These are phyloP conservation scores for Poeciliopsis prolifica DNA, from an alignment of 2,113 vertebrate species.

Conservation along the genomic window DNA sequence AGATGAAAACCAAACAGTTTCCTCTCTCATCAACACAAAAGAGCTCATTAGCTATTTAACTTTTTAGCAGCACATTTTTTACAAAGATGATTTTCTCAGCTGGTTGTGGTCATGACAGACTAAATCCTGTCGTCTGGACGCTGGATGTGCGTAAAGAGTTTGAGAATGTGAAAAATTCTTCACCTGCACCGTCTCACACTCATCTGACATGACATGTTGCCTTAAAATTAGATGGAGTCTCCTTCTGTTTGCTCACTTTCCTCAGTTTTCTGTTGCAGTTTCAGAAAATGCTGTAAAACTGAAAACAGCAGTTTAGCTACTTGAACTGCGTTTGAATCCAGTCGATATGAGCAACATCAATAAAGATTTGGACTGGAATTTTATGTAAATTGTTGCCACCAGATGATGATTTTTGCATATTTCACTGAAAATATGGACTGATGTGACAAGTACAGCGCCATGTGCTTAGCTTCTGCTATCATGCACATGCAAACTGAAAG, in stretches of 20 bases:
- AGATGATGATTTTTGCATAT: slow-evolving; percentile 7
- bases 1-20: too few species aligned
- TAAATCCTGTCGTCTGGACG: not conserved
- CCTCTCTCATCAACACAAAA: too few species aligned
- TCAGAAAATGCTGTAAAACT: not conserved
- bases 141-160: not conserved
- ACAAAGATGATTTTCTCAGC: too few species aligned
- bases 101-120: too few species aligned
- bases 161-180: not conserved
- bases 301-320: not conserved
- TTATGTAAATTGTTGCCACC: not conserved
- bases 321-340: not conserved
- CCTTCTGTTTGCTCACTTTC: not conserved
- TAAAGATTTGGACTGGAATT: not conserved
- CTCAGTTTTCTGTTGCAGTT: not conserved
- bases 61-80: too few species aligned
- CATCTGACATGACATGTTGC: not conserved
- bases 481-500: slow-evolving; percentile 8
- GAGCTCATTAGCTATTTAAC: too few species aligned
- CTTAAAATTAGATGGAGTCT: not conserved
- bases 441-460: not conserved
- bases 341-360: not conserved
- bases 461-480: not conserved
- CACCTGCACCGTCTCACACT: not conserved
- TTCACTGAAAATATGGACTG: not conserved